Percentiles rank a stretch among this genome's conserved stretches.
These are phyloP conservation scores for Neosilurus mollespiculum DNA, from an alignment of 2,797 vertebrate genomes.

Conservation along the genomic window DNA sequence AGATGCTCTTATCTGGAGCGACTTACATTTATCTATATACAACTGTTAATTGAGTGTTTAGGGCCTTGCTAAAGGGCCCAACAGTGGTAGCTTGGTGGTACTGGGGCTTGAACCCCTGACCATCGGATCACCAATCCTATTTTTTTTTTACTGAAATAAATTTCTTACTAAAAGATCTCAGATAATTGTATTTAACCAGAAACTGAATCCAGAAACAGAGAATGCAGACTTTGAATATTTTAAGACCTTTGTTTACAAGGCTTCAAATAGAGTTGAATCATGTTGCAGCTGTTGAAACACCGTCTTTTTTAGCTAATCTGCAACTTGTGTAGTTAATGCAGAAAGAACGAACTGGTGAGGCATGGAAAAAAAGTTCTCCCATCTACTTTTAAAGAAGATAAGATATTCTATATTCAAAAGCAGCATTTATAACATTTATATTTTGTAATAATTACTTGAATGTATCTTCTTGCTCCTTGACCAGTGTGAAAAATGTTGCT, in stretches of 20 bases:
- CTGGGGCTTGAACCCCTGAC: no score
- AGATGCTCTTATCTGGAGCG: no score
- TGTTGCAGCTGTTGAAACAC: background rate
- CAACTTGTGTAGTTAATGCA: background rate
- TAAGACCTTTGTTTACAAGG: background rate
- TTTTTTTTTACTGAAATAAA: background rate
- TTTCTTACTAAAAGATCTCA: background rate
- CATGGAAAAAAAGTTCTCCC: background rate
- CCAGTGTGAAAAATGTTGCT: background rate
- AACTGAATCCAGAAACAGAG: background rate
- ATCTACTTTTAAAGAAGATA: background rate
- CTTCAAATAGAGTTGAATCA: conserved; percentile 6
- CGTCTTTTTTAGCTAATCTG: background rate
- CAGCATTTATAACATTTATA: background rate
- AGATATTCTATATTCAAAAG: background rate
- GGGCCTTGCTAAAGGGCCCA: no score
- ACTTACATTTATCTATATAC: no score
- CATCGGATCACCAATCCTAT: no score
- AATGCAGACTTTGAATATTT: background rate
- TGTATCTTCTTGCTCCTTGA: background rate
- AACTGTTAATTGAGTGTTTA: no score
- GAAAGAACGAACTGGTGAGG: background rate
- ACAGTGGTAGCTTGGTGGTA: no score
- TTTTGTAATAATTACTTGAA: background rate
- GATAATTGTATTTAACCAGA: background rate